Conservation (phyloP, 2,888 invertebrate species). For the Cantharis flavilabris region DNA sequence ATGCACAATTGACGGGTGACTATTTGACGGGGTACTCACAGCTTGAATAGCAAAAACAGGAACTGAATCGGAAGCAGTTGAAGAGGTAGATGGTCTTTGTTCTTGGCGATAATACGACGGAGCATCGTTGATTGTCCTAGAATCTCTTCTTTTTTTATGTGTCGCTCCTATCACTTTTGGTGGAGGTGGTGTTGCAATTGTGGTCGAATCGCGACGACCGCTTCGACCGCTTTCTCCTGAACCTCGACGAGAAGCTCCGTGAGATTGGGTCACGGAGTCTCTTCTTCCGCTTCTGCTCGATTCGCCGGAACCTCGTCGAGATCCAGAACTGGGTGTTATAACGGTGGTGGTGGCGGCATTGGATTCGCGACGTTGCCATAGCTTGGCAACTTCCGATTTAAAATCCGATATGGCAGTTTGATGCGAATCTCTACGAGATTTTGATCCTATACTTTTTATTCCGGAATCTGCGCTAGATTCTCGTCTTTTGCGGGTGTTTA, state of each 20-base stretch:
- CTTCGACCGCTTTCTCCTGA: constrained; percentile 73
- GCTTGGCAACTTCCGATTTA: constrained; percentile 71
- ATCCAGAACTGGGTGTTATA: constrained; percentile 51
- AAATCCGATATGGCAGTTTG: constrained; percentile 67
- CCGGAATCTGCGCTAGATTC: constrained; percentile 89
- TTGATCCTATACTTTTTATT: constrained; percentile 70
- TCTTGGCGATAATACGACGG: constrained; percentile 63
- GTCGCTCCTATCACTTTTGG: constrained; percentile 66
- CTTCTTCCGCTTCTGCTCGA: constrained; percentile 68
- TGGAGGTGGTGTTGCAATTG: constrained; percentile 60
- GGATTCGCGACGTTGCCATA: constrained; percentile 70
- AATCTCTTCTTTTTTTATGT: constrained; percentile 65
- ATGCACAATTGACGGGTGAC: constrained; percentile 15
- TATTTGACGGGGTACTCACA: constrained; percentile 8
- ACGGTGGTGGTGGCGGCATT: constrained; percentile 61
- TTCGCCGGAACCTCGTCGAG: constrained; percentile 68
- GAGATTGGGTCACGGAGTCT: constrained; percentile 61
- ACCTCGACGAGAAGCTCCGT: constrained; percentile 64
- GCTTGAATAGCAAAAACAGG: constrained; percentile 50
- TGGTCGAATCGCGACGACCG: constrained; percentile 71
- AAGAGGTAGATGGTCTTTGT: constrained; percentile 72
- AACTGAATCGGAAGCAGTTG: constrained; percentile 74
- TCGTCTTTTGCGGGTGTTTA: constrained; percentile 69
- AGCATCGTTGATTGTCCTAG: constrained; percentile 59
- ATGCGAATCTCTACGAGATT: constrained; percentile 76